Evolutionary conservation across 1,140 invertebrate genomes (phyloP).

Genomic region (Myzus persicae): DNA sequence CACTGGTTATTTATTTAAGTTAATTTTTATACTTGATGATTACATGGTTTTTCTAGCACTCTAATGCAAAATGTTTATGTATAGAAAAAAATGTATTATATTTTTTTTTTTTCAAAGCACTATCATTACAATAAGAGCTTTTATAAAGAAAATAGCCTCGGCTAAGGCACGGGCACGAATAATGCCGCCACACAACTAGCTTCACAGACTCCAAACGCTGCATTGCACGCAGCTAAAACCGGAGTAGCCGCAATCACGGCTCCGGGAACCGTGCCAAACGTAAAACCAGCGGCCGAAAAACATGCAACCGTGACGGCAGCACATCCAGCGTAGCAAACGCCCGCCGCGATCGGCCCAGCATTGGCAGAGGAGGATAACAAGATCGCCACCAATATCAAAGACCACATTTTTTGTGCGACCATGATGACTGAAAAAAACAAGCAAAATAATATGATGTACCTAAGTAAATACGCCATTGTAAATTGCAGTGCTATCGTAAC

Average conservation of each 20-base stretch:
- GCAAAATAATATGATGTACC: background rate
- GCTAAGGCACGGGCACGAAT: slow-evolving; percentile 60
- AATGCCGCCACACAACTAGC: slow-evolving; percentile 60
- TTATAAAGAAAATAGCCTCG: too few species aligned
- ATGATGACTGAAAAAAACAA: background rate
- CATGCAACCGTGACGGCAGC: slow-evolving; percentile 58
- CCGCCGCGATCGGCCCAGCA: slow-evolving; percentile 60
- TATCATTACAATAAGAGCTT: too few species aligned
- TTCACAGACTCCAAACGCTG: slow-evolving; percentile 60
- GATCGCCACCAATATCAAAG: background rate
- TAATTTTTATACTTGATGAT: too few species aligned
- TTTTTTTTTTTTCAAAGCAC: too few species aligned
- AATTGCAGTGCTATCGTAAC: too few species aligned
- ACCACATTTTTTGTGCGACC: background rate
- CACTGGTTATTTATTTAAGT: too few species aligned
- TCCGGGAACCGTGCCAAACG: slow-evolving; percentile 61
- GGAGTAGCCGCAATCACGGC: slow-evolving; percentile 61
- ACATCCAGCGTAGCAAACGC: slow-evolving; percentile 61
- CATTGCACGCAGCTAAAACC: slow-evolving; percentile 61
- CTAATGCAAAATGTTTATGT: too few species aligned
- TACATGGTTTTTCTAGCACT: too few species aligned
- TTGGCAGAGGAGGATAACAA: background rate
- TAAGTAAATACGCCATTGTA: too few species aligned
- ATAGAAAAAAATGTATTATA: too few species aligned
- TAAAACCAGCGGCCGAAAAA: slow-evolving; percentile 61